phyloP scores from a whole-genome alignment of 2,113 vertebrate genomes.

The Falco punctatus region DNA sequence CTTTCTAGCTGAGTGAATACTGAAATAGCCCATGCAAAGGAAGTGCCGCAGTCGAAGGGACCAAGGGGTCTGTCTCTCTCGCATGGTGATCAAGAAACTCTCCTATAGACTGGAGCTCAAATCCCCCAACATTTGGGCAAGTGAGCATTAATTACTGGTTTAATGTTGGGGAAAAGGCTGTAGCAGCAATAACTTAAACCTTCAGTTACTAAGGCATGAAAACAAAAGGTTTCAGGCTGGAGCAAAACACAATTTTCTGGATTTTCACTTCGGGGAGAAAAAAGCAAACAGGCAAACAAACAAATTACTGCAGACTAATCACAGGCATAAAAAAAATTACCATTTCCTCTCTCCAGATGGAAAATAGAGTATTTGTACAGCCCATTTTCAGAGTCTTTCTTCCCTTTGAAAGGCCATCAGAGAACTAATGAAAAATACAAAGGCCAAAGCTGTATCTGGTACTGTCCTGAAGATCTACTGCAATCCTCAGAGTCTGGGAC shows the following conservation, averaged over 20 bases:
- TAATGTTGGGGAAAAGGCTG: background rate
- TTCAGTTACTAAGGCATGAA: background rate
- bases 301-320: slow-evolving; percentile 29
- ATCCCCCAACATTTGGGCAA: background rate
- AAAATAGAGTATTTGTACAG: background rate
- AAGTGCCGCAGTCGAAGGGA: background rate
- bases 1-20: background rate
- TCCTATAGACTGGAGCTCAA: background rate
- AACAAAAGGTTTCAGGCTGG: slow-evolving; percentile 2
- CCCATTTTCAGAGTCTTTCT: background rate
- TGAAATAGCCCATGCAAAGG: background rate
- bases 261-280: background rate
- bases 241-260: background rate
- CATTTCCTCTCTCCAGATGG: slow-evolving; percentile 34
- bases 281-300: background rate
- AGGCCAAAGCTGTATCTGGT: background rate
- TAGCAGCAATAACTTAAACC: background rate
- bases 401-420: background rate
- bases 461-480: background rate
- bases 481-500: background rate
- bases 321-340: background rate
- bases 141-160: slow-evolving; percentile 18
- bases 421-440: slow-evolving; percentile 3
- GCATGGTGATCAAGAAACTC: background rate
- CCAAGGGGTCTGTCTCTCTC: background rate